phyloP scores from a whole-genome alignment of 2,113 vertebrate species.

The Malurus melanocephalus region DNA sequence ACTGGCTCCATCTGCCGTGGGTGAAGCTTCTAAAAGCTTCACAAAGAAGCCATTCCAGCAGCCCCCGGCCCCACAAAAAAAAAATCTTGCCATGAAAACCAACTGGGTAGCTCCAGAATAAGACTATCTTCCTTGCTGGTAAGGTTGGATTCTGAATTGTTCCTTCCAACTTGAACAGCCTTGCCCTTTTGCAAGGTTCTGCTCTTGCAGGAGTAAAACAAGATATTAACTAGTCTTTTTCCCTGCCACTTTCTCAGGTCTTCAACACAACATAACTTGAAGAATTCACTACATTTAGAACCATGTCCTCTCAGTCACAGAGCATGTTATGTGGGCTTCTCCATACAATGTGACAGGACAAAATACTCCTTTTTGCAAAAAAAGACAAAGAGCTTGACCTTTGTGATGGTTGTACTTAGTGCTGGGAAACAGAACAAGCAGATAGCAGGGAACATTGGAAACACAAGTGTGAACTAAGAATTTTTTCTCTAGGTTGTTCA shows the following conservation, averaged over 20 bases:
- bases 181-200: neutral
- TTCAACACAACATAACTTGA: neutral
- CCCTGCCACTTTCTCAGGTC: neutral
- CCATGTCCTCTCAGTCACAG: neutral
- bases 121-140: neutral
- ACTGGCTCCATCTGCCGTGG: neutral
- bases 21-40: neutral
- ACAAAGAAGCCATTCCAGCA: neutral
- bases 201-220: neutral
- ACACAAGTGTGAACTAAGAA: neutral
- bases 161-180: neutral
- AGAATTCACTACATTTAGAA: neutral
- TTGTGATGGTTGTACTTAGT: neutral
- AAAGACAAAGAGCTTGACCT: neutral
- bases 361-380: neutral
- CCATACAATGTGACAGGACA: neutral
- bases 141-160: neutral
- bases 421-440: neutral
- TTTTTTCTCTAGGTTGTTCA: neutral
- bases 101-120: neutral
- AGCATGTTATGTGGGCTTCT: neutral
- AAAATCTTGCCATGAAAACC: neutral
- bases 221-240: neutral
- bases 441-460: neutral
- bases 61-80: neutral